Evolutionary conservation across 1,140 invertebrate genomes (phyloP).

Genomic region (Fopius arisanus): DNA sequence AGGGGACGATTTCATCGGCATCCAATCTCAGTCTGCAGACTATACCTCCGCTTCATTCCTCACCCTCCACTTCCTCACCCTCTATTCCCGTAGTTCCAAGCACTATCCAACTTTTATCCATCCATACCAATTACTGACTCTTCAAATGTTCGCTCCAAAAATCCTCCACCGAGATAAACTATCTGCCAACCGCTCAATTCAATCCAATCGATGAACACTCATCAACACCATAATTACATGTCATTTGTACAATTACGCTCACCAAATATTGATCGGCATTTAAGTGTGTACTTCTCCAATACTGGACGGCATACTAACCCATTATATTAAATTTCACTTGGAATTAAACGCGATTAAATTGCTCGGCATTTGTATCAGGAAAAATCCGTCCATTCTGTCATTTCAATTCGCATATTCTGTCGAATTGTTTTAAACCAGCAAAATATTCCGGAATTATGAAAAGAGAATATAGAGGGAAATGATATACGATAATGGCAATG

Average conservation of each 20-base stretch:
- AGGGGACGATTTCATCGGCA: conserved; percentile 48
- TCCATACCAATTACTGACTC: background rate
- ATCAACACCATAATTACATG: conserved; percentile 6
- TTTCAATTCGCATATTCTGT: too few species aligned
- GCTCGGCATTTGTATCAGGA: too few species aligned
- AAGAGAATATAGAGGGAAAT: background rate
- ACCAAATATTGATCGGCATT: background rate
- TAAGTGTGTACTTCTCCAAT: background rate
- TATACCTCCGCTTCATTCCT: background rate
- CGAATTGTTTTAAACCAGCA: too few species aligned
- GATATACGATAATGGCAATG: background rate
- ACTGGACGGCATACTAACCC: background rate
- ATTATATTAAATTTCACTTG: background rate
- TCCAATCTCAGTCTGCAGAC: conserved; percentile 48
- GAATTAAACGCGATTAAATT: background rate
- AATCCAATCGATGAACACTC: background rate
- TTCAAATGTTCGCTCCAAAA: background rate
- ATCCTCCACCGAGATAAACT: background rate
- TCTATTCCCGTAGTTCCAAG: background rate
- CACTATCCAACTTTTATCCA: background rate
- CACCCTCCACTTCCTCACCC: background rate
- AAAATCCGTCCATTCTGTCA: too few species aligned
- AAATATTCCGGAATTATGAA: too few species aligned
- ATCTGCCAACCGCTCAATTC: background rate
- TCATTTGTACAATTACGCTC: background rate